Percentiles rank a stretch among this genome's conserved stretches.
phyloP scores from a whole-genome alignment of 2,113 vertebrate genomes.

The Microtus montanus region DNA sequence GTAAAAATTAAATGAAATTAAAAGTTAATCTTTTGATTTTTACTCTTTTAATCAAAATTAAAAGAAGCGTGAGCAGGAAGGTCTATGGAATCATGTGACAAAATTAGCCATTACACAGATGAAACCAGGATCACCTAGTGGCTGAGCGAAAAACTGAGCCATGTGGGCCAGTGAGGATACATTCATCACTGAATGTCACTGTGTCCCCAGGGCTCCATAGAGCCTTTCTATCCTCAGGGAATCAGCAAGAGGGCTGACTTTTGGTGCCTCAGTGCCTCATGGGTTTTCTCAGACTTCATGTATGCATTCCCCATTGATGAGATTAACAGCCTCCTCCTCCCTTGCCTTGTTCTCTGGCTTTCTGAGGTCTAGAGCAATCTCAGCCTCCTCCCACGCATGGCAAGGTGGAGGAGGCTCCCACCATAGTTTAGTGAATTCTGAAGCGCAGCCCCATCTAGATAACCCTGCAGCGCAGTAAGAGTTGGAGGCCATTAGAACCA shows the following conservation, averaged over 20 bases:
- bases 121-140: background rate
- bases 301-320: background rate
- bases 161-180: background rate
- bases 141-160: background rate
- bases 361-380: background rate
- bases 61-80: background rate
- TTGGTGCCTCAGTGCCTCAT: background rate
- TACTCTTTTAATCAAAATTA: background rate
- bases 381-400: background rate
- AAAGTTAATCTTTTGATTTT: too few species aligned
- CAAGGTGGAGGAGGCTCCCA: background rate
- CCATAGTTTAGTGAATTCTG: background rate
- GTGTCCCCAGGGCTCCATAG: background rate
- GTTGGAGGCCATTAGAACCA: background rate
- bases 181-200: background rate
- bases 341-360: background rate
- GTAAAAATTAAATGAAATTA: background rate
- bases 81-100: background rate
- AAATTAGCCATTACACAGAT: background rate
- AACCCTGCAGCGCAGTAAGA: background rate
- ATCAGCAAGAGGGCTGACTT: background rate
- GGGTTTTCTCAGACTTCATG: background rate
- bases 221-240: background rate
- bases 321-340: background rate
- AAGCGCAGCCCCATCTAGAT: background rate